Evolutionary conservation across 2,888 invertebrate species (phyloP).

Genomic region (Ophioninae sp.): DNA sequence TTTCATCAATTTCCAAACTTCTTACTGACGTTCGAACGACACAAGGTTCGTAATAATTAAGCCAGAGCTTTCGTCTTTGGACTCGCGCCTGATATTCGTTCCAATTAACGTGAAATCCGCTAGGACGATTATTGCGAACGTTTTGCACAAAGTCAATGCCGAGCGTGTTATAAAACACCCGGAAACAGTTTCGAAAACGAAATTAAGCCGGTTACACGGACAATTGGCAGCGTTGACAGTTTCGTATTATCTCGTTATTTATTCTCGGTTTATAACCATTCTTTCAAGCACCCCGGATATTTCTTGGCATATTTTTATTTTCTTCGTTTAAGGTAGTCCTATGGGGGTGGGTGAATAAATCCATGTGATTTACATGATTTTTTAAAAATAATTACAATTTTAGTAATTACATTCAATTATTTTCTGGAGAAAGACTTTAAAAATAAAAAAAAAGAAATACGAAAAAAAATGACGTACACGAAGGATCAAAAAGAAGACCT

Average conservation of each 20-base stretch:
- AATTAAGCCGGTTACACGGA: conserved; percentile 33
- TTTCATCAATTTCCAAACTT: background rate
- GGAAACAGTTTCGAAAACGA: conserved; percentile 24
- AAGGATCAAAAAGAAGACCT: conserved; percentile 21
- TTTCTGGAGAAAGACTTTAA: too few relatives aligned
- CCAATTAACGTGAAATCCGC: conserved; percentile 1
- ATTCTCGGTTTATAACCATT: background rate
- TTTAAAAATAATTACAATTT: too few relatives aligned
- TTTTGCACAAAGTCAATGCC: conserved; percentile 10
- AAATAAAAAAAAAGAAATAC: conserved; percentile 7
- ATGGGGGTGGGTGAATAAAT: too few relatives aligned
- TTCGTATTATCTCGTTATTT: conserved; percentile 36
- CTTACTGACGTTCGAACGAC: too few relatives aligned
- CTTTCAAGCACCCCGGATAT: background rate
- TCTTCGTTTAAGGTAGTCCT: too few relatives aligned
- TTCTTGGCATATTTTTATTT: background rate
- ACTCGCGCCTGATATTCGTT: conserved; percentile 15
- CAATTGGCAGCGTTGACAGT: conserved; percentile 54
- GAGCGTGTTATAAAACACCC: conserved; percentile 10
- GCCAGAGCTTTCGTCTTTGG: conserved; percentile 1
- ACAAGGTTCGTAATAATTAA: too few relatives aligned
- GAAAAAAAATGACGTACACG: conserved; percentile 9
- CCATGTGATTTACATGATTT: too few relatives aligned
- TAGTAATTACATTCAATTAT: too few relatives aligned
- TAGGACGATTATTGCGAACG: background rate